A percentile compares a stretch with the other conserved stretches of the same genome.
These are phyloP conservation scores for Stichodactyla mertensii DNA, from an alignment of 64 coral and sea anemone species.

Conservation along the genomic window DNA sequence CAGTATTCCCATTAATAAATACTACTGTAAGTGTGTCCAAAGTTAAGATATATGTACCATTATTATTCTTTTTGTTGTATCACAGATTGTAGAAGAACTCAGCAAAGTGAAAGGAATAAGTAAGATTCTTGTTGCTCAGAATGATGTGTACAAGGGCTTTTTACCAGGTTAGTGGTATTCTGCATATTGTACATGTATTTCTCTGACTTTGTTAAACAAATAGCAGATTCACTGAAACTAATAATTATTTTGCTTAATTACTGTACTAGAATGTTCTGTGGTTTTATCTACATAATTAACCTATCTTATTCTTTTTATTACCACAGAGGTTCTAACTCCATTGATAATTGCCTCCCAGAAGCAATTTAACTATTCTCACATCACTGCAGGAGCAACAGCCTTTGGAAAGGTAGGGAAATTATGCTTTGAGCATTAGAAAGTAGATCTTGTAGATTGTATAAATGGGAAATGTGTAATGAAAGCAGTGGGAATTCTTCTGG, in stretches of 20 bases:
- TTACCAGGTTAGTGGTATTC: conserved; percentile 68
- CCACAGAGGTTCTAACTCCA: conserved; percentile 87
- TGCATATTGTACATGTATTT: background rate
- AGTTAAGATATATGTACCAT: too few relatives aligned
- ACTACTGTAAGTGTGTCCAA: too few relatives aligned
- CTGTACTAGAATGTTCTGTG: too few relatives aligned
- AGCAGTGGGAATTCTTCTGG: too few relatives aligned
- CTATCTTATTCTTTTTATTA: background rate
- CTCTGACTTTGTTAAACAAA: too few relatives aligned
- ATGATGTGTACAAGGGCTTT: conserved; percentile 97
- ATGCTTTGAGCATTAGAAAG: too few relatives aligned
- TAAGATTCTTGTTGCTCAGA: conserved; percentile 96
- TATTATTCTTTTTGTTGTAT: background rate
- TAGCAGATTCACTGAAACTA: too few relatives aligned
- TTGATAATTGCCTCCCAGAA: conserved; percentile 93
- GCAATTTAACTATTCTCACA: conserved; percentile 89
- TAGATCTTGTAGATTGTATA: background rate
- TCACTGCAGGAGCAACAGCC: conserved; percentile 80
- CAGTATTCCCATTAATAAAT: too few relatives aligned
- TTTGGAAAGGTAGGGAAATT: conserved; percentile 73
- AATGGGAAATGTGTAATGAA: too few relatives aligned
- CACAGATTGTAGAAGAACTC: conserved; percentile 76
- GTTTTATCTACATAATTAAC: background rate
- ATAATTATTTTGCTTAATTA: too few relatives aligned
- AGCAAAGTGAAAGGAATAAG: conserved; percentile 77